Conservation (phyloP, 1,140 invertebrate genomes). For the Adoxophyes honmai region DNA sequence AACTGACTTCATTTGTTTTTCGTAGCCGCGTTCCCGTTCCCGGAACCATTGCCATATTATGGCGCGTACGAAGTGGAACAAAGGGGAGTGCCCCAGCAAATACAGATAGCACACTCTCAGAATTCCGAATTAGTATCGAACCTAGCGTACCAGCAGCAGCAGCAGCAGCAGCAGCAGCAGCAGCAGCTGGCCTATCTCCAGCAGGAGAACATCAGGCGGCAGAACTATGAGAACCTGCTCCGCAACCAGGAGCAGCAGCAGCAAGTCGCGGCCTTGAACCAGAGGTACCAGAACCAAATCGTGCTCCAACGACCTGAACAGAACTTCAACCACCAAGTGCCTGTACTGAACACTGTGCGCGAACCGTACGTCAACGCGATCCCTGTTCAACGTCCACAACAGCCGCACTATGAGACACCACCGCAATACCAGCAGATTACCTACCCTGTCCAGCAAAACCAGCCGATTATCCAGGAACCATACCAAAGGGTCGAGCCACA, state of each 20-base stretch:
- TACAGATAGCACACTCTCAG: slow-evolving; percentile 2
- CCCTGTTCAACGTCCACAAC: neutral
- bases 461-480: neutral
- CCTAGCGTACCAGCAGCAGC: neutral
- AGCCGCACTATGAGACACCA: neutral
- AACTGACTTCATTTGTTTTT: neutral
- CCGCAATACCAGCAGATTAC: neutral
- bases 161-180: neutral
- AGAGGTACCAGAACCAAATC: neutral
- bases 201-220: neutral
- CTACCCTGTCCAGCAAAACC: neutral
- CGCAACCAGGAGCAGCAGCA: neutral
- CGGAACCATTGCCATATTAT: neutral
- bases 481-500: too few species aligned
- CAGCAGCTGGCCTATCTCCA: neutral
- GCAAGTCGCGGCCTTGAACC: neutral
- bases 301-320: neutral
- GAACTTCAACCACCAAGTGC: neutral
- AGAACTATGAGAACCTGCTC: slow-evolving; percentile 6
- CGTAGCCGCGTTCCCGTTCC: slow-evolving; percentile 3
- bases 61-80: neutral
- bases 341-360: neutral
- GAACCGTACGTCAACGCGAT: neutral
- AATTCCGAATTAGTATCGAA: too few species aligned
- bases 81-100: neutral